Evolutionary conservation across 2,113 vertebrate genomes (phyloP), one percentile per base, ranked within the genome.

Genomic region (Pteronura brasiliensis): DNA sequence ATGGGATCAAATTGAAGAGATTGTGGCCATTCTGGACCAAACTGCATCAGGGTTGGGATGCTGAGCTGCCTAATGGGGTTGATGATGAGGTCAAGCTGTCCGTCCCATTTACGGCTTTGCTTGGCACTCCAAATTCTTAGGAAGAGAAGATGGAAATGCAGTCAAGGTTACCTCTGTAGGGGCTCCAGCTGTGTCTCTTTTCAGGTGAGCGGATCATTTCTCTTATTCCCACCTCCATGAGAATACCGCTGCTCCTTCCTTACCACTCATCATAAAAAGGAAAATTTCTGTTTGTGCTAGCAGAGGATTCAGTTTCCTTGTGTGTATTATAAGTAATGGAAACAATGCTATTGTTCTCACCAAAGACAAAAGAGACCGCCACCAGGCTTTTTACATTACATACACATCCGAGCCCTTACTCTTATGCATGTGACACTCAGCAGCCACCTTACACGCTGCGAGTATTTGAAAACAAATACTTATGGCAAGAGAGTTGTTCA

Each of bases 391-490:
- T 61, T 61, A 27, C 59, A 61, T 61, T 61, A 27, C 23, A 9
- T 27, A 61, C 59, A 61, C 59, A 61, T 27, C 12, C 3, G 42
- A 77, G 77, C 59, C 15, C 21, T 67, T 29, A 55, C 6, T 44
- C 25, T n/a, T 63, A 4, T 49, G 27, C 57, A 57, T 61, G 67
- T 9, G 36, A 7, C 8, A 2, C 20, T 55, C 72, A 55, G 4
- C 7, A 52, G 59, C 17, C 83, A 67, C 69, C 7, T 39, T 57
- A 57, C 20, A n/a, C 39, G 52, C 7, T 69, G 71, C 4, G 15
- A 76, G 67, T 47, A 47, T 65, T 74, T 72, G 96, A 95, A 97
- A 97, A 83, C 93, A 85, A 97, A 44, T 4, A 55, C 74, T 96
- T 57, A 5, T 2, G 31, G 65, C 29, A 72, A 92, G 88, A 89